Evolutionary conservation across 2,888 invertebrate species (phyloP).

Genomic region (Heliconius aoede): DNA sequence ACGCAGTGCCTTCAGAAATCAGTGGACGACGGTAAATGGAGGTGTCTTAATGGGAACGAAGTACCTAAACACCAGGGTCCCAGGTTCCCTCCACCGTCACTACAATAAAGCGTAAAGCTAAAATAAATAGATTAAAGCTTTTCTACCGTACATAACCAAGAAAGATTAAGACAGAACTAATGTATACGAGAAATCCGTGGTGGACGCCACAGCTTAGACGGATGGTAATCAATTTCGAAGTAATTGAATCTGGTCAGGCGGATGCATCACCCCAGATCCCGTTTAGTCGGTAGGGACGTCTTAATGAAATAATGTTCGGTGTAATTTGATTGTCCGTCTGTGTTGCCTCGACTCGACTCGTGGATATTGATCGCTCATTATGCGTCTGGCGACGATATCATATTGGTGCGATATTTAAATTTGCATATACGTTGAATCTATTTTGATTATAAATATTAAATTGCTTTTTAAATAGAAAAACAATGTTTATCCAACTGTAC

Average conservation of each 20-base stretch:
- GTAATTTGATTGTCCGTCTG: slow-evolving; percentile 58
- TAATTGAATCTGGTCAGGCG: slow-evolving; percentile 76
- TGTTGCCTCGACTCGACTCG: slow-evolving; percentile 29
- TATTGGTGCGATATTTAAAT: not conserved
- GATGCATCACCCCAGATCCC: slow-evolving; percentile 63
- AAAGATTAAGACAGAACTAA: slow-evolving; percentile 32
- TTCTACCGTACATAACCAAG: not conserved
- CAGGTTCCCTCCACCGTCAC: too few species aligned
- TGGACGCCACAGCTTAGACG: slow-evolving; percentile 63
- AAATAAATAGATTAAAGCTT: not conserved
- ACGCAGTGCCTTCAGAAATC: too few species aligned
- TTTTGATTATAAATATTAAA: not conserved
- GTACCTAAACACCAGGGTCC: too few species aligned
- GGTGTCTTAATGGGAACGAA: too few species aligned
- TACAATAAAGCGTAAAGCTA: not conserved
- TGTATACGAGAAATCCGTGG: slow-evolving; percentile 42
- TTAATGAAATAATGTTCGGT: slow-evolving; percentile 65
- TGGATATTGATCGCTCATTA: slow-evolving; percentile 39
- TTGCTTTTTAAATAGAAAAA: not conserved
- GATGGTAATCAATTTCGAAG: slow-evolving; percentile 72
- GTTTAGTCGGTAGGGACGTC: slow-evolving; percentile 52
- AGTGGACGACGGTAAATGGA: too few species aligned
- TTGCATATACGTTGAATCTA: not conserved
- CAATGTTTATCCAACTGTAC: not conserved
- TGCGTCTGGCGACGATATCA: slow-evolving; percentile 14